Conservation (phyloP, 2,113 vertebrate genomes). For the Recurvirostra avosetta region DNA sequence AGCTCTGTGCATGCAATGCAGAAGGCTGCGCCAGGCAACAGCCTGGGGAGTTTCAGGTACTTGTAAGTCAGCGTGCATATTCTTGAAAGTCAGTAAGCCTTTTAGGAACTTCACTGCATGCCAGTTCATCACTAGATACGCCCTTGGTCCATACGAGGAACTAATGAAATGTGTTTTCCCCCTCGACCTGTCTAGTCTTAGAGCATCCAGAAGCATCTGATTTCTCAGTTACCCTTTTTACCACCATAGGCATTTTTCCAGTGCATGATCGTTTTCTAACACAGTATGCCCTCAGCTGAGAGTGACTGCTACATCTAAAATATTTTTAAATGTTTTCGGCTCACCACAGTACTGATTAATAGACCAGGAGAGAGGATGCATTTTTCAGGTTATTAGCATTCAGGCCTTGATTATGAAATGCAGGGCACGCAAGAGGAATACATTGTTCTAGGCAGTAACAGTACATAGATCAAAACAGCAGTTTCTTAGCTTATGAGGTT, state of each 20-base stretch:
- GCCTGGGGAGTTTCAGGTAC: background rate
- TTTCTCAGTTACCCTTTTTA: background rate
- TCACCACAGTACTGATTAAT: background rate
- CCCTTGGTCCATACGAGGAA: background rate
- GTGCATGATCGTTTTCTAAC: background rate
- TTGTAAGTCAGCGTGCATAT: background rate
- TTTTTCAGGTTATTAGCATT: background rate
- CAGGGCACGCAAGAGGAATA: background rate
- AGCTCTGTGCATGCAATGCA: background rate
- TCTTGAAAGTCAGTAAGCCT: background rate
- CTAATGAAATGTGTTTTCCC: background rate
- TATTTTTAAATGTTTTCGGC: background rate
- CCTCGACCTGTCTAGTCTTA: background rate
- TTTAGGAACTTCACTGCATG: background rate
- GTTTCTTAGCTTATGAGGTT: background rate
- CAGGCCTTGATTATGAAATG: background rate
- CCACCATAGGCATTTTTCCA: background rate
- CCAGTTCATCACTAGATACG: fast-evolving
- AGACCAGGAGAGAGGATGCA: background rate
- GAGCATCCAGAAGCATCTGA: background rate
- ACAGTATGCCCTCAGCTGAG: background rate
- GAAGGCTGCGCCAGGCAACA: background rate
- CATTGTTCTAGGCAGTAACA: background rate
- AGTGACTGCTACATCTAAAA: background rate
- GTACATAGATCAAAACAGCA: background rate